Conservation (phyloP, 2,113 vertebrate species). For the Scophthalmus maximus region DNA sequence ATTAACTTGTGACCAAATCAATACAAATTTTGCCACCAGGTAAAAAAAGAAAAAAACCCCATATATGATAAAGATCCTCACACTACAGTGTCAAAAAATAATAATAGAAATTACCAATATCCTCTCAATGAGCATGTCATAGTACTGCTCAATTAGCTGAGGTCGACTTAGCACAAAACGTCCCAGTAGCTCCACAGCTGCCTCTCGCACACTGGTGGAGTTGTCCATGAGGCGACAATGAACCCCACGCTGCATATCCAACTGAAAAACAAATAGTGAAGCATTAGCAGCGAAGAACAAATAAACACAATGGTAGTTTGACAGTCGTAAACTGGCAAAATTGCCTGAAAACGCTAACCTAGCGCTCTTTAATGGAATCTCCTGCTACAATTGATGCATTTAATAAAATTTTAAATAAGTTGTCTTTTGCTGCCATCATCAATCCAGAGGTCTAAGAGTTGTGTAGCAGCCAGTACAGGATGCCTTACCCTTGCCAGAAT, state of each 20-base stretch:
- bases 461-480: not conserved
- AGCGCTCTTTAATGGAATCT: too few relatives aligned
- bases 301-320: not conserved
- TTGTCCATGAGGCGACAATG: slow-evolving; percentile 98
- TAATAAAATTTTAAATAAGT: too few relatives aligned
- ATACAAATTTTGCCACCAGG: not conserved
- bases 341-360: not conserved
- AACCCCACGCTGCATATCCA: slow-evolving; percentile 98
- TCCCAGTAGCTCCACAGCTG: slow-evolving; percentile 95
- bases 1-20: too few relatives aligned
- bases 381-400: too few relatives aligned
- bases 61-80: not conserved
- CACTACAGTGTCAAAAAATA: not conserved
- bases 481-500: slow-evolving; percentile 93
- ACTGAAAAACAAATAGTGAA: slow-evolving; percentile 71
- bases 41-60: too few relatives aligned
- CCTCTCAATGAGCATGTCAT: slow-evolving; percentile 97
- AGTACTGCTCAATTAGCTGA: slow-evolving; percentile 98
- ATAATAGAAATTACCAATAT: slow-evolving; percentile 73
- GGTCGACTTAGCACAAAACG: slow-evolving; percentile 97
- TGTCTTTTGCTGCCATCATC: too few relatives aligned
- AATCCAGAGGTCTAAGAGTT: not conserved
- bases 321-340: not conserved
- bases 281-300: not conserved
- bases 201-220: slow-evolving; percentile 96